Evolutionary conservation across 2,113 vertebrate genomes (phyloP), one percentile per base, ranked within the genome.

Genomic region (Hyperoodon ampullatus): DNA sequence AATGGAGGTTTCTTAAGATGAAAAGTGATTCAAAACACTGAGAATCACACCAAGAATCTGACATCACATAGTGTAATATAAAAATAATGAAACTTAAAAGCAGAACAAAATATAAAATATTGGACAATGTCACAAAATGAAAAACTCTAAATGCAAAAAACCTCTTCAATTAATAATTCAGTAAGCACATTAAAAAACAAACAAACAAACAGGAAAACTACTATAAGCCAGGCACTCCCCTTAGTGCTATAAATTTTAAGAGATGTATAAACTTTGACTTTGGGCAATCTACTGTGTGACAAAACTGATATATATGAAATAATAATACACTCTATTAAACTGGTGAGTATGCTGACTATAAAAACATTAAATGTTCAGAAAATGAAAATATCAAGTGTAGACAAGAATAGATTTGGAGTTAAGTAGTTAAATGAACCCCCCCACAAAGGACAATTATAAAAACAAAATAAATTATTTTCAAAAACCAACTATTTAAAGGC

Each of bases 31-130:
- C 19, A 61, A 74, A 83, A 44, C 44, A 28, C 11, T 44, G 8
- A 65, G 18, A 88, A 33, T 72, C 44, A 58, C 35, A 90, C 24
- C 58, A 39, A 82, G 47, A 94, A 11, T 65, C 16, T 53, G 26
- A 90, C 6, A 88, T 39, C 33, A 85, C 10, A 50, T 39, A 93
- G 16, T n/a, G 0, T 30, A 86, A 9, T 71, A 28, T 74, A 24
- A 91, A 94, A 82, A 44, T 44, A 92, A 82, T 87, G 53, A 90
- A 35, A 90, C 8, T 47, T 3, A 68, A 72, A 95, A 91, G 2
- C 12, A 39, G 9, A 96, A 28, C 8, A 53, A 81, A 95, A 50
- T 47, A 63, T 55, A n/a, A 85, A 80, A 68, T 78, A 68, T 24
- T 74, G 7, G 21, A 9, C 44, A 85, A 70, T 44, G 42, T 30